Evolutionary conservation across 2,113 vertebrate species (phyloP), one percentile per base, ranked within the genome.

Genomic region (Crocuta crocuta): DNA sequence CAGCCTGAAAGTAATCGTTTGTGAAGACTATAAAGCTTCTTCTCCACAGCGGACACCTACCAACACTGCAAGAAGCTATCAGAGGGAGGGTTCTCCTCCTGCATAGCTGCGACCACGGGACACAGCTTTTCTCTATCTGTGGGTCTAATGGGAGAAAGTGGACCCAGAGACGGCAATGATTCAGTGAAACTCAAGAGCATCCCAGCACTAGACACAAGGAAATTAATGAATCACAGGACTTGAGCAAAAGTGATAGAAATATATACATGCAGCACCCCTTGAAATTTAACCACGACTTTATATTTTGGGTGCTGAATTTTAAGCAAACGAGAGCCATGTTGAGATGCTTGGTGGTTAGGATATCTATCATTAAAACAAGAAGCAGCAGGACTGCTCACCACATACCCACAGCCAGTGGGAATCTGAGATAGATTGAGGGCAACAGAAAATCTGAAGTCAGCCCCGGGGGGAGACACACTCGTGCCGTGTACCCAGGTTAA

Each of bases 351-450:
- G 23, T 21, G 80, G 43, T 8, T 71, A 26, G 8, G 19, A 26
- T 33, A 33, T 17, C 81, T 39, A 4, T 7, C 61, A 8, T 1
- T 0, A 45, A n/a, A 74, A 17, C 50, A 2, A 15, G 33, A 15
- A 7, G 5, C 2, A 15, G 17, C 1, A 16, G 13, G 55, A 4
- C 24, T 2, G 16, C 8, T 82, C 3, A 2, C 6, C 16, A 0
- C 0, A 1, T 31, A 4, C 17, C 45, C 1, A 13, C 39, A 3
- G 16, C 17, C 3, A 24, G 15, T 1, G 5, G 55, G 70, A 6
- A 24, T 33, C 16, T 43, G 65, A 45, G 23, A 2, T 5, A 1
- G 28, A 66, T 4, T 12, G 24, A 2, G 3, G 43, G 31, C 2
- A 8, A 4, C 0, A 0, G 43, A 16, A 16, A 0, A 1, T 33